Base-by-base conservation (phyloP, 2,888 invertebrate species). In the Punctoribates punctum region DNA sequence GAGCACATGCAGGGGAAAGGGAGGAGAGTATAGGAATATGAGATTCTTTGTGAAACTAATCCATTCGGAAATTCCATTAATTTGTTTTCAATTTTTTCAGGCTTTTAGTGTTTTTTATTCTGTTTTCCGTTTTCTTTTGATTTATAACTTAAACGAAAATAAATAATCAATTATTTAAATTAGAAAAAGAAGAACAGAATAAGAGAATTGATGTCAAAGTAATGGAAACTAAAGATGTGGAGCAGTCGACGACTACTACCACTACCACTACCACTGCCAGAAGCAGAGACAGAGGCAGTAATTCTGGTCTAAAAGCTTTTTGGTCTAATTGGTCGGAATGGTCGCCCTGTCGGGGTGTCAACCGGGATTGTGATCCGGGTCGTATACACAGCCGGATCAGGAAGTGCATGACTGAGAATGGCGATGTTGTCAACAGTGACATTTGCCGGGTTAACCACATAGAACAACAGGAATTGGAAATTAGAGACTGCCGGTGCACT, bases 261-360 rank as follows among this genome's bases (percentile, higher is more conserved):
- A n/a, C n/a, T n/a, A n/a, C n/a, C n/a, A n/a, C n/a, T n/a, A n/a
- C n/a, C n/a, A n/a, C n/a, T n/a, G 48, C 4, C 9, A 17, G 17
- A 48, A 57, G 8, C 23, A 17, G 5, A 25, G 57, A 57, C 9
- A 25, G 57, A 5, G 13, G 25, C 23, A 25, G 5, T 20, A 57
- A 17, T 57, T 9, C 4, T 57, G 25, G 5, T 23, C 1, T 29
- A 9, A 65, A 23, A 42, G 65, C 67, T 57, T 62, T 62, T 2
- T 77, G 74, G 77, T 60, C 74, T 72, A 27, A 60, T 38, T 77
- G 77, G 77, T 74, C 74, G 11, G 74, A 77, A 70, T 77, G 77
- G 77, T 74, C 72, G 38, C 46, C 60, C 6, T 77, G 77, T 72
- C 70, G 48, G 6, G 73, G 51, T 8, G 11, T 48, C 46, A 73